Evolutionary conservation across 92 coral and sea anemone genomes (phyloP).

Genomic region (Heteractis magnifica): DNA sequence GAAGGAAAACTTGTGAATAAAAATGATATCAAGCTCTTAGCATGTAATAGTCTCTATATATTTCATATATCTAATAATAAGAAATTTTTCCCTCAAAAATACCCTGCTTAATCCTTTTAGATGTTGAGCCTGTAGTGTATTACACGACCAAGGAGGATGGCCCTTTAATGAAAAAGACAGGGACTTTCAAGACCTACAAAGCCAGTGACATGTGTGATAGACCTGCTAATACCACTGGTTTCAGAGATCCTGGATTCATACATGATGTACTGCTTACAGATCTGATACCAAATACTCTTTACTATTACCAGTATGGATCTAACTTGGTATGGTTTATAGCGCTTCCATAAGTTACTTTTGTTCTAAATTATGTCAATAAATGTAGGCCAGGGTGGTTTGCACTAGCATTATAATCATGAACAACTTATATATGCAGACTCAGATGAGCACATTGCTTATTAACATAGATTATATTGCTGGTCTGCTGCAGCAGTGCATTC

Average conservation of each 20-base stretch:
- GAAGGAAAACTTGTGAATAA: too few relatives aligned
- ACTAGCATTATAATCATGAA: too few relatives aligned
- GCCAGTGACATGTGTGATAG: slow-evolving; percentile 39
- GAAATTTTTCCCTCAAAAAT: neutral
- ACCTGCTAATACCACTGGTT: slow-evolving; percentile 43
- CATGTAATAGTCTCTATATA: too few relatives aligned
- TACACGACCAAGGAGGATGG: slow-evolving; percentile 20
- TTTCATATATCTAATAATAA: too few relatives aligned
- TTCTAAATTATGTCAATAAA: too few relatives aligned
- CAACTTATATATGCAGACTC: too few relatives aligned
- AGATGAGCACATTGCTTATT: too few relatives aligned
- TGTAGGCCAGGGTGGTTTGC: too few relatives aligned
- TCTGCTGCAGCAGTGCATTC: too few relatives aligned
- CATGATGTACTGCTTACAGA: slow-evolving; percentile 63
- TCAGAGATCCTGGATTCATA: slow-evolving; percentile 65
- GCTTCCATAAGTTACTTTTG: neutral
- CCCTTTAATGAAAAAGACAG: slow-evolving; percentile 22
- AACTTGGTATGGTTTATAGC: slow-evolving; percentile 32
- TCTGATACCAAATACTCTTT: slow-evolving; percentile 54
- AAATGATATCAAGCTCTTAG: too few relatives aligned
- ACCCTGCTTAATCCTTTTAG: slow-evolving; percentile 4
- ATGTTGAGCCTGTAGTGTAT: slow-evolving; percentile 22
- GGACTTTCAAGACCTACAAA: slow-evolving; percentile 61
- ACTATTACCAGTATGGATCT: slow-evolving; percentile 66
- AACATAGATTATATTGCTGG: too few relatives aligned